Evolutionary conservation across 2,797 vertebrate genomes (phyloP), one percentile per base, ranked within the genome.

Genomic region (Prunella strophiata): DNA sequence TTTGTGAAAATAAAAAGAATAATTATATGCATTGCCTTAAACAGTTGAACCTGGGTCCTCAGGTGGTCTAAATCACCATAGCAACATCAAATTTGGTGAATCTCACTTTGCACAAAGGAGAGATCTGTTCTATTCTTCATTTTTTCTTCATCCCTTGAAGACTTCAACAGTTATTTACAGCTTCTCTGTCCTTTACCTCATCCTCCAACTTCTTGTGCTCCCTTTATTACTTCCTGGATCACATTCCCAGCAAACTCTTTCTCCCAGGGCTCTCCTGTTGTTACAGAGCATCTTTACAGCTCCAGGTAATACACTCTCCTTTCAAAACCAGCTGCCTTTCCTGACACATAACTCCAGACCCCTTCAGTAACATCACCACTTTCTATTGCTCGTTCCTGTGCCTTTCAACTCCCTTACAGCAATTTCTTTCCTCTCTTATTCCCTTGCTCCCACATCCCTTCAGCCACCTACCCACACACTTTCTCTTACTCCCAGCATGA

Each of bases 1-100:
- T 76, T 93, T 50, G 83, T 58, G 45, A 95, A 94, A 95, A 96
- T 94, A 97, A 79, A 93, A 94, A 78, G 84, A 83, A 76, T 95
- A 93, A 95, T 93, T 92, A 74, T 55, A 82, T 89, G 58, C 82
- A 45, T 85, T 58, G 59, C 71, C 88, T 90, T 93, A 76, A 96
- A 94, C 75, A 93, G 68, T 93, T 90, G 84, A 94, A 90, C 89
- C 83, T 90, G 57, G 40, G 78, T 91, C 65, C 71, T 95, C 83
- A 87, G 91, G 91, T 95, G 83, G 83, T 90, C 57, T 65, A 62
- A 94, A 90, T 96, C 74, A 47, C 94, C 94, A 95, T 93, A 88
- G 95, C 91, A 93, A 95, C 96, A 32, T 61, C 0, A 1, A 82
- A 79, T 86, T 79, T 0, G 0, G 25, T 71, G 63, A 65, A 61